Evolutionary conservation across 1,140 invertebrate genomes (phyloP).

Genomic region (Hyphantria cunea): DNA sequence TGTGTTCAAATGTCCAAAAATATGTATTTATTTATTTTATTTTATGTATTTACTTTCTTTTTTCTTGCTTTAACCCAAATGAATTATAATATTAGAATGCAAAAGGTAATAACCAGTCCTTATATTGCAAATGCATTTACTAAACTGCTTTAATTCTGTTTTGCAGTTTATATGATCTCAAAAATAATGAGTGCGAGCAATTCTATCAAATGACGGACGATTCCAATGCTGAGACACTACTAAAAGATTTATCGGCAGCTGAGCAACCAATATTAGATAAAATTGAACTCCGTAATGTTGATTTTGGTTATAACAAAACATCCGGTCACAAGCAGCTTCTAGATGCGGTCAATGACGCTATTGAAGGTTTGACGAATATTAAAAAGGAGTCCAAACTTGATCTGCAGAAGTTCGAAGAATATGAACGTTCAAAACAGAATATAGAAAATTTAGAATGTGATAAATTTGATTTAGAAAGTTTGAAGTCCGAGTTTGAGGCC

Average conservation of each 20-base stretch:
- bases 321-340: slow-evolving; percentile 61
- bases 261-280: slow-evolving; percentile 59
- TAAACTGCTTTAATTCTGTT: not conserved
- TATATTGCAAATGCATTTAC: no score
- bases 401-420: slow-evolving; percentile 56
- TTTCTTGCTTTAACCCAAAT: no score
- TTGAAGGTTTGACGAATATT: slow-evolving; percentile 60
- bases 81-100: no score
- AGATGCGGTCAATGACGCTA: slow-evolving; percentile 66
- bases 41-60: no score
- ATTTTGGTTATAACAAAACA: slow-evolving; percentile 64
- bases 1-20: no score
- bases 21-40: no score
- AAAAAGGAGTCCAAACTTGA: slow-evolving; percentile 66
- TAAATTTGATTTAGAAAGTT: slow-evolving; percentile 55
- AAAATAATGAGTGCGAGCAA: slow-evolving; percentile 47
- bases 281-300: slow-evolving; percentile 65
- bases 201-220: slow-evolving; percentile 56
- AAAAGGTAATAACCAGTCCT: no score
- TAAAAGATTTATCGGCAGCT: slow-evolving; percentile 42
- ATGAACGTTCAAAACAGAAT: slow-evolving; percentile 44
- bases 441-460: slow-evolving; percentile 54
- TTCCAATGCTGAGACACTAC: slow-evolving; percentile 40
- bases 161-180: slow-evolving; percentile 59
- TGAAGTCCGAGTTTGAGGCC: slow-evolving; percentile 55